Percentiles rank a stretch among this genome's conserved stretches.
phyloP scores from a whole-genome alignment of 2,888 invertebrate genomes.

The Hemicrepidius hirtus region DNA sequence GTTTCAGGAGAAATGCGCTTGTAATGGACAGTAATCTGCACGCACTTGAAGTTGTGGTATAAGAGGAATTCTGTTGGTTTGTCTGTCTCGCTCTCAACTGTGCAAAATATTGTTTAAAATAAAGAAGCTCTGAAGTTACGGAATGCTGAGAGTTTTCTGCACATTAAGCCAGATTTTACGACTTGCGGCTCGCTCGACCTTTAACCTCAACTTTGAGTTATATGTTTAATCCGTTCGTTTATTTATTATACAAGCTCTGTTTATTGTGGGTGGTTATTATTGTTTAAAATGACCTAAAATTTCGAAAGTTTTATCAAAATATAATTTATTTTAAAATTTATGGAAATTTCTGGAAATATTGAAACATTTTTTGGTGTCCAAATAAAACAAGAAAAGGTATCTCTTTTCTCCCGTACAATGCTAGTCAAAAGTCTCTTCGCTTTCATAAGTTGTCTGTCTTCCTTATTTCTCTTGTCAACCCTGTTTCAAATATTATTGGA shows the following conservation, averaged over 20 bases:
- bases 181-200: constrained; percentile 53
- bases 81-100: constrained; percentile 23
- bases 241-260: constrained; percentile 47
- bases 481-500: too few species aligned
- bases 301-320: constrained; percentile 37
- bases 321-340: not conserved
- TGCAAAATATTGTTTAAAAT: constrained; percentile 17
- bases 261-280: constrained; percentile 49
- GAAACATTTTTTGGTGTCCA: too few species aligned
- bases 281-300: constrained; percentile 49
- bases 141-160: constrained; percentile 42
- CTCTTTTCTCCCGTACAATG: too few species aligned
- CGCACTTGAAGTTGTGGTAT: constrained; percentile 28
- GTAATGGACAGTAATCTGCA: constrained; percentile 40
- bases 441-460: too few species aligned
- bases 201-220: constrained; percentile 52
- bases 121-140: constrained; percentile 43
- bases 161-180: constrained; percentile 50
- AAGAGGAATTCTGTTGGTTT: constrained; percentile 13
- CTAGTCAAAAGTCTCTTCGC: too few species aligned
- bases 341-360: too few species aligned
- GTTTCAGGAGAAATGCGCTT: constrained; percentile 35
- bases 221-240: constrained; percentile 51
- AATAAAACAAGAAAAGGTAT: too few species aligned
- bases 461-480: too few species aligned